Base-by-base conservation (phyloP, 2,113 vertebrate species). In the Apaloderma vittatum region DNA sequence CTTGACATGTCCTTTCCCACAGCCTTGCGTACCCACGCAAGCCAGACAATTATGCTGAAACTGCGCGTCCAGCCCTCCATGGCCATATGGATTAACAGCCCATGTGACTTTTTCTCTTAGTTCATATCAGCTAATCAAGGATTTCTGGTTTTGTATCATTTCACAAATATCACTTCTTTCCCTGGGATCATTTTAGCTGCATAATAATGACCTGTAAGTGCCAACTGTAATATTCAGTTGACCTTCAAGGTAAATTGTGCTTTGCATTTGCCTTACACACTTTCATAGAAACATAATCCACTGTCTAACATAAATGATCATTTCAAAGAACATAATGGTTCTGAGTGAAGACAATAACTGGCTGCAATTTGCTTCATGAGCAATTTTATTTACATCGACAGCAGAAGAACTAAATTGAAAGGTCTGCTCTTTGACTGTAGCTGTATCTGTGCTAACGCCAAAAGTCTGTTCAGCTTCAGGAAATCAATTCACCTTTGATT, bases 401-500 rank as follows among this genome's bases (percentile, higher is more conserved):
- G 93, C 85, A 94, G 81, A 83, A 94, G 78, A 97, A 94, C 90
- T 95, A 94, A 97, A 97, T 94, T 96, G 96, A 95, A 97, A 97
- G 93, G 93, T 95, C 94, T 95, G 77, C 81, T 97, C 94, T 93
- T 94, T 97, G 95, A 87, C 93, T 92, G 66, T 49, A 89, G 66
- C 49, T 94, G 78, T 88, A 74, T 92, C 86, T 91, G 34, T 58
- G 79, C 87, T 94, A 96, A 97, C 3, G 1, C 86, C 93, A 76
- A 77, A 96, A 97, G 95, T 95, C 91, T 95, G 90, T 94, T 97
- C 96, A 94, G 92, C 95, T 96, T 94, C 86, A 94, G 91, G 87
- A 97, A 97, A 97, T 97, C 97, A 97, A 97, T 97, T 95, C 91
- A 93, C 94, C 92, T 95, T 96, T 94, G 96, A 97, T 97, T 97